These are phyloP conservation scores for Chionis minor DNA, from an alignment of 2,113 vertebrate species.

Conservation along the genomic window DNA sequence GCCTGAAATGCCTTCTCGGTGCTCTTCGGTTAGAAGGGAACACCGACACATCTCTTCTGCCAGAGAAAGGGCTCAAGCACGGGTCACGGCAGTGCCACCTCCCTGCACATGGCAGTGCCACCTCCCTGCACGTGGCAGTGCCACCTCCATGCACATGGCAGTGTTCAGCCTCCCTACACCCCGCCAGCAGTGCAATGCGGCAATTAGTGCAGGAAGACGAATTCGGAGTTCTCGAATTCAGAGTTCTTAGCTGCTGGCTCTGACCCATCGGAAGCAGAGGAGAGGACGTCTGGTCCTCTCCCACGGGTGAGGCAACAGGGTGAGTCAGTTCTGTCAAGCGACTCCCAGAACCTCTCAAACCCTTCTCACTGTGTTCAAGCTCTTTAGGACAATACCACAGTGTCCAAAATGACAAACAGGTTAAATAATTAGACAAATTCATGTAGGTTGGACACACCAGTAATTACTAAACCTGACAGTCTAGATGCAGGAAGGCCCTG, in stretches of 20 bases:
- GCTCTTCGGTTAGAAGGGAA: not conserved
- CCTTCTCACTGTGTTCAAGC: not conserved
- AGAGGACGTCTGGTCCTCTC: not conserved
- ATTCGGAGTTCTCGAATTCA: not conserved
- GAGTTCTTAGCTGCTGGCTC: not conserved
- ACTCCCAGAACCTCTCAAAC: not conserved
- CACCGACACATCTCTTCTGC: not conserved
- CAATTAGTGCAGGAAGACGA: rapidly evolving
- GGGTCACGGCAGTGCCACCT: not conserved
- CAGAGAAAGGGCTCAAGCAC: no score
- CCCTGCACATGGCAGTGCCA: rapidly evolving
- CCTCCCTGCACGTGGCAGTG: rapidly evolving
- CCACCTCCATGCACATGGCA: rapidly evolving
- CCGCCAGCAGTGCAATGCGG: rapidly evolving
- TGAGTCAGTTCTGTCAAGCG: not conserved
- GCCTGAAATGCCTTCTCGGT: not conserved
- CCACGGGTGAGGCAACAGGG: not conserved
- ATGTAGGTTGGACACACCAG: not conserved
- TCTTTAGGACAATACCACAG: not conserved
- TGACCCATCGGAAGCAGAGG: not conserved
- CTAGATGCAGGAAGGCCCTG: not conserved
- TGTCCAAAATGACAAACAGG: not conserved
- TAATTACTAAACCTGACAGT: not conserved
- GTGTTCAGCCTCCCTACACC: not conserved
- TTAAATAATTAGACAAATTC: not conserved